These are phyloP conservation scores for Goniozus legneri DNA, from an alignment of 1,140 invertebrate genomes.

Conservation along the genomic window DNA sequence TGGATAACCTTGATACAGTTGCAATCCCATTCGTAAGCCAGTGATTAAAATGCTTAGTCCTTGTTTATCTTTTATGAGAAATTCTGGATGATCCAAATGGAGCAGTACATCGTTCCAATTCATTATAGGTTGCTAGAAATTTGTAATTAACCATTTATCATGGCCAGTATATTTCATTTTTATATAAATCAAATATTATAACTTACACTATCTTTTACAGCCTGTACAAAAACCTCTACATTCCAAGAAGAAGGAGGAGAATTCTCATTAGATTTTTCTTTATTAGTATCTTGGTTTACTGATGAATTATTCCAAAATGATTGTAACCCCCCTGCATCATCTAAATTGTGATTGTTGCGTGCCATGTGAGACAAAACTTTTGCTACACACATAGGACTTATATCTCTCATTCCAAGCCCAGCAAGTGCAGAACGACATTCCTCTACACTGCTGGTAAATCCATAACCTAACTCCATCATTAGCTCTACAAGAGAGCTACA, in stretches of 20 bases:
- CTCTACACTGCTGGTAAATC: slow-evolving; percentile 81
- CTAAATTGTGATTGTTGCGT: slow-evolving; percentile 71
- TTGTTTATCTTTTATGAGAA: slow-evolving; percentile 81
- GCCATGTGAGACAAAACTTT: slow-evolving; percentile 85
- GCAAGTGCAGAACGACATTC: slow-evolving; percentile 82
- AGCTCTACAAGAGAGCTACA: slow-evolving; percentile 74
- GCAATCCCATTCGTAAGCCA: slow-evolving; percentile 74
- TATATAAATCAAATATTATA: slow-evolving; percentile 2
- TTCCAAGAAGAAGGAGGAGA: slow-evolving; percentile 75
- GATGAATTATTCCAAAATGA: slow-evolving; percentile 53
- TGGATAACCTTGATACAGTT: slow-evolving; percentile 68
- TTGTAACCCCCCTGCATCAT: slow-evolving; percentile 65
- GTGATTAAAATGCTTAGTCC: slow-evolving; percentile 79
- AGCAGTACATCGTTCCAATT: slow-evolving; percentile 90
- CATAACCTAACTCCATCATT: slow-evolving; percentile 85
- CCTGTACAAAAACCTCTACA: slow-evolving; percentile 87
- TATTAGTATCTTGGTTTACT: slow-evolving; percentile 33
- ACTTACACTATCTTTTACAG: slow-evolving; percentile 80
- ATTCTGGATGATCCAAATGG: slow-evolving; percentile 87
- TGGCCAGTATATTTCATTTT: slow-evolving; percentile 1
- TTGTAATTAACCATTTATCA: not conserved
- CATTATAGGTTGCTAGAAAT: slow-evolving; percentile 63
- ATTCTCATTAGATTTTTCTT: slow-evolving; percentile 45
- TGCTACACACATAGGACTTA: slow-evolving; percentile 77
- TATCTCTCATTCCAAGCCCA: slow-evolving; percentile 70